phyloP scores from a whole-genome alignment of 2,888 invertebrate genomes.

The Eilema caniola region DNA sequence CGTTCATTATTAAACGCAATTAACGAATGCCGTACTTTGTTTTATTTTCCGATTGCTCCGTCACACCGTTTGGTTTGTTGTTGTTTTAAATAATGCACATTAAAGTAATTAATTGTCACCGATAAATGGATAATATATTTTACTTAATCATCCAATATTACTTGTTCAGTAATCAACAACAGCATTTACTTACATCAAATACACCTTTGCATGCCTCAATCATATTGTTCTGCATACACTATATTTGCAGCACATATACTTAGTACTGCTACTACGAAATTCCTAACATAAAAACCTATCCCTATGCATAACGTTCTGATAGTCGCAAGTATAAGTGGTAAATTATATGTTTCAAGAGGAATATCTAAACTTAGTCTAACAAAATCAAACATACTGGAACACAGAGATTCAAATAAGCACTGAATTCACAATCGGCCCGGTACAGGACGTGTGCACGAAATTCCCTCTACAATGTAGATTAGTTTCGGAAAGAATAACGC shows the following conservation, averaged over 20 bases:
- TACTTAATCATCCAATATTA: too few relatives aligned
- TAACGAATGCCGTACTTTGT: slow-evolving; percentile 48
- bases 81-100: neutral
- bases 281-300: too few relatives aligned
- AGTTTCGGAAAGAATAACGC: slow-evolving; percentile 58
- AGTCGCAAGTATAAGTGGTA: neutral
- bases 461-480: slow-evolving; percentile 62
- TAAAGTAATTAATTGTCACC: neutral
- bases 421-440: slow-evolving; percentile 40
- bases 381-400: slow-evolving; percentile 6
- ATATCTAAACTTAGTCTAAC: neutral
- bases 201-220: too few relatives aligned
- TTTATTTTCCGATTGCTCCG: slow-evolving; percentile 36
- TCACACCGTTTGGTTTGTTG: neutral
- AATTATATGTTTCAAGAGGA: neutral
- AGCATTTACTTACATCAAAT: too few relatives aligned
- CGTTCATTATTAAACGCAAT: slow-evolving; percentile 78
- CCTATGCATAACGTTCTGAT: neutral
- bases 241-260: too few relatives aligned
- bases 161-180: neutral
- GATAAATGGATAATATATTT: too few relatives aligned
- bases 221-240: too few relatives aligned
- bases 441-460: slow-evolving; percentile 44
- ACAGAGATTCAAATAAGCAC: slow-evolving; percentile 25
- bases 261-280: too few relatives aligned